These are phyloP conservation scores for Schmidtea mediterranea DNA, from an alignment of 1,140 invertebrate species.

Conservation along the genomic window DNA sequence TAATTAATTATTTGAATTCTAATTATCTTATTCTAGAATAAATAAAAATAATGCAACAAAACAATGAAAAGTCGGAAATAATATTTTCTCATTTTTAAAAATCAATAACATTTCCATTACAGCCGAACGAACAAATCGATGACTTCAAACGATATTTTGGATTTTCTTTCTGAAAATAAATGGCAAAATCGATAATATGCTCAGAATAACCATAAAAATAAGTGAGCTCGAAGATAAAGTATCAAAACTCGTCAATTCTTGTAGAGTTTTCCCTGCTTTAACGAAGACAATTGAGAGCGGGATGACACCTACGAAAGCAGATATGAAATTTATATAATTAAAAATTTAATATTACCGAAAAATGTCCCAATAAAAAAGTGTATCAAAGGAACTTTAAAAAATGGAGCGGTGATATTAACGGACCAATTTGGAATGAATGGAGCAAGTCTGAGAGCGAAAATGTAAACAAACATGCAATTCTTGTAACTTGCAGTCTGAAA, in stretches of 20 bases:
- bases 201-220: slow-evolving; percentile 43
- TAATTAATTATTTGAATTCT: too few relatives aligned
- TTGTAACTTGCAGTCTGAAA: too few relatives aligned
- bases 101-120: too few relatives aligned
- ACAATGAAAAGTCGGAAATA: too few relatives aligned
- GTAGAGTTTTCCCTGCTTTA: slow-evolving; percentile 77
- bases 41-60: too few relatives aligned
- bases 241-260: slow-evolving; percentile 59
- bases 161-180: slow-evolving; percentile 61
- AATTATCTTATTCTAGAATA: too few relatives aligned
- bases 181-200: slow-evolving; percentile 55
- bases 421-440: slow-evolving; percentile 98
- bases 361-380: slow-evolving; percentile 80
- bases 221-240: slow-evolving; percentile 65
- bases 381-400: slow-evolving; percentile 66
- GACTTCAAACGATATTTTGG: slow-evolving; percentile 8
- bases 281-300: slow-evolving; percentile 89
- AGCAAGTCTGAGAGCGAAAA: slow-evolving; percentile 81
- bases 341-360: slow-evolving; percentile 31
- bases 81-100: too few relatives aligned
- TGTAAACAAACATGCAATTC: slow-evolving; percentile 52
- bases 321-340: background rate
- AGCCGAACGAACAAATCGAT: too few relatives aligned
- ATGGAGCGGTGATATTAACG: slow-evolving; percentile 82
- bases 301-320: slow-evolving; percentile 48